Evolutionary conservation across 2,888 invertebrate species (phyloP), one percentile per base, ranked within the genome.

Genomic region (Horisme vitalbata): DNA sequence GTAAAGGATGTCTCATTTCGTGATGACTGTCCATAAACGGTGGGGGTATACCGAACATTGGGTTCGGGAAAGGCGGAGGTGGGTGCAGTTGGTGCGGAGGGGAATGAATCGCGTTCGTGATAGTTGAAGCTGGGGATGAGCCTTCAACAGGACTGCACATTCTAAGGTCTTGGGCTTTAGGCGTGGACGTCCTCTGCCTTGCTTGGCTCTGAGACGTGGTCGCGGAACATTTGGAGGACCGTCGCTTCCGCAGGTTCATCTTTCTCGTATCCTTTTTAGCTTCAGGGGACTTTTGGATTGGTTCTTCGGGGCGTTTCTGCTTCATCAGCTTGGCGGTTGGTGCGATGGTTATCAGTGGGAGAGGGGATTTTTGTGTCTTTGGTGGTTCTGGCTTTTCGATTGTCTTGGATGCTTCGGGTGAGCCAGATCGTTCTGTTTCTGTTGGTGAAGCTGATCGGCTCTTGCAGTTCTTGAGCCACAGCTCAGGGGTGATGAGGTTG

Each of bases 381-480:
- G 63, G 61, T 10, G 63, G 24, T 56, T 81, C 79, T 49, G 79
- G 81, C 50, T 80, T 80, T 64, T 77, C 75, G 18, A 61, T 65
- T 8, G 68, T 44, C 41, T 68, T 63, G 10, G 74, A 83, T 10
- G 90, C 86, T 3, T 79, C 84, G 0, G 92, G 91, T 0, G 93
- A 91, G 8, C 83, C 83, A 0, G 92, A 92, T 11, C 86, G 72
- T 20, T 92, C 91, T 0, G 92, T 91, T 1, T 82, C 47, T 0
- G 48, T 74, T 1, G 93, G 92, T 3, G 93, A 91, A 0, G 90
- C 91, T 0, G 93, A 93, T 32, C 92, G 84, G 65, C 92, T 92
- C 30, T 92, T 92, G 71, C 96, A 96, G 76, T 96, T 96, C 59
- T 94, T 93, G 57, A 97, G 86, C 97, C 97, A 97, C 2, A 97